Evolutionary conservation across 2,888 invertebrate species (phyloP).

Genomic region (Diarsia dahlii): DNA sequence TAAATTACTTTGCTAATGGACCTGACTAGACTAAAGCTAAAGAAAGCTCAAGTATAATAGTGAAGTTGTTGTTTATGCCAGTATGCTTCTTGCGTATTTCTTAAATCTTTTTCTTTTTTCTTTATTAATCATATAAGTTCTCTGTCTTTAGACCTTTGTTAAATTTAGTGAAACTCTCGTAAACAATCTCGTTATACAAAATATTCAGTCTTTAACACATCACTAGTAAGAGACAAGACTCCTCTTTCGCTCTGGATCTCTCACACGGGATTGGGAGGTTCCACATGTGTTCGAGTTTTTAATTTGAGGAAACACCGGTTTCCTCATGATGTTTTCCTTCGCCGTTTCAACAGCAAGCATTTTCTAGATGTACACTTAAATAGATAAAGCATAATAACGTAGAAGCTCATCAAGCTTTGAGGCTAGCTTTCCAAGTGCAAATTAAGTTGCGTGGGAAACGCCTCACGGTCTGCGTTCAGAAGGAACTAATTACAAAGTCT

Average conservation of each 20-base stretch:
- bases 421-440: constrained; percentile 47
- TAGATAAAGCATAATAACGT: constrained; percentile 18
- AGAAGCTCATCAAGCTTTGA: constrained; percentile 19
- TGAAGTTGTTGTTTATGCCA: not conserved
- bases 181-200: not conserved
- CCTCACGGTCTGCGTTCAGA: constrained; percentile 14
- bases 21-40: too few species aligned
- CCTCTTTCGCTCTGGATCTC: not conserved
- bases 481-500: constrained; percentile 58
- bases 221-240: not conserved
- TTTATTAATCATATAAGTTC: not conserved
- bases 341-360: not conserved
- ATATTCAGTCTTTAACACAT: too few species aligned
- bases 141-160: not conserved
- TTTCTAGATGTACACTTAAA: constrained; percentile 2
- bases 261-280: not conserved
- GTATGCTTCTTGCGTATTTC: not conserved
- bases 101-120: not conserved
- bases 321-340: not conserved
- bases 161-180: not conserved
- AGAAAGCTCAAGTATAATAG: not conserved
- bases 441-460: constrained; percentile 51
- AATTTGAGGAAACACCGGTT: not conserved
- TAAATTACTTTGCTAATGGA: not conserved
- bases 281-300: not conserved